Evolutionary conservation across 2,113 vertebrate genomes (phyloP), one percentile per base, ranked within the genome.

Genomic region (Orientallactaga bullata): DNA sequence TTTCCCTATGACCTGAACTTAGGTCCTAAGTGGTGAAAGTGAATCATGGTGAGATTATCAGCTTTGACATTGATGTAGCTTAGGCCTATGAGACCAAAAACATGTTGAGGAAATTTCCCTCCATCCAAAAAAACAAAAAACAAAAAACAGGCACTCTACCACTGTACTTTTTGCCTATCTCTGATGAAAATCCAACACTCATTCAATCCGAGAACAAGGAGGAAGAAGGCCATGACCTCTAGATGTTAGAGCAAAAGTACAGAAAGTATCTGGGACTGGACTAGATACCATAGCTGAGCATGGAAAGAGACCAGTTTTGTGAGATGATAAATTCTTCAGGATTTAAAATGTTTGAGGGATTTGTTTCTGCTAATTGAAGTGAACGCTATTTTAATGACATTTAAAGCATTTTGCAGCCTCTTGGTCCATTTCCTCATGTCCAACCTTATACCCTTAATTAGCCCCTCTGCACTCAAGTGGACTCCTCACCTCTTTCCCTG

Each of bases 271-370:
- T 66, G 21, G 39, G 30, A 9, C 26, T 28, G n/a, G n/a, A n/a
- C n/a, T n/a, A 11, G 11, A 47, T 5, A n/a, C 26, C 13, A 18
- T 11, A 3, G 28, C 1, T 24, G 21, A 88, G 0, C 0, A 32
- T 16, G 20, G 24, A n/a, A 61, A n/a, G 30, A 35, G 73, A 6
- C 10, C 20, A 16, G 39, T 47, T 26, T 66, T 42, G 8, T 37
- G 24, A 78, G 42, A 37, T 37, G 69, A 61, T 78, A 37, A 72
- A 85, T 77, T 89, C 81, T n/a, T 81, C 61, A 2, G 3, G 23
- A 60, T 35, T 80, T 84, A 84, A 68, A 61, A 23, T 77, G 61
- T 65, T 79, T 37, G 5, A 37, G 3, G 18, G 18, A 81, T 15
- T 17, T 20, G 3, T 20, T 10, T 0, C 24, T 71, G 9, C 20